These are phyloP conservation scores for Drepana arcuata DNA, from an alignment of 1,140 invertebrate species.

Conservation along the genomic window DNA sequence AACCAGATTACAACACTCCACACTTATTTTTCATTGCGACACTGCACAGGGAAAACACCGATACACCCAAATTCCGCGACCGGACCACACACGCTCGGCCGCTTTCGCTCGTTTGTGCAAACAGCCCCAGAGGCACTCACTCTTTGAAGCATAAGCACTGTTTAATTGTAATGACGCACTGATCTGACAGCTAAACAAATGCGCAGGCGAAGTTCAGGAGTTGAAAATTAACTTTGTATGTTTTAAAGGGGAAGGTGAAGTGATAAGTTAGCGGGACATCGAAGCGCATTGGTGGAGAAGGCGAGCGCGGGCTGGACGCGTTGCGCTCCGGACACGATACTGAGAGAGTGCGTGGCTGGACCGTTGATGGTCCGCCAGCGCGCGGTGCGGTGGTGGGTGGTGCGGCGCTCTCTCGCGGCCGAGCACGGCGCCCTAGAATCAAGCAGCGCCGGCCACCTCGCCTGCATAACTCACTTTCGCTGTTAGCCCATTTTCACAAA, in stretches of 20 bases:
- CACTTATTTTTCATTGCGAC: conserved; percentile 62
- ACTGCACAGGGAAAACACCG: conserved; percentile 50
- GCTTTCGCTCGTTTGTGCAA: conserved; percentile 57
- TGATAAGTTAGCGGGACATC: too few species aligned
- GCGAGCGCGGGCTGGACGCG: conserved; percentile 14
- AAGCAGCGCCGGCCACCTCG: conserved; percentile 3
- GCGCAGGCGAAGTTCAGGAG: conserved; percentile 19
- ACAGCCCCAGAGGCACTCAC: conserved; percentile 22
- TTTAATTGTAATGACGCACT: background rate
- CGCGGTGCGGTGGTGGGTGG: conserved; percentile 1
- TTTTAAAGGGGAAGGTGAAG: too few species aligned
- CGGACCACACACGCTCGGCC: conserved; percentile 34
- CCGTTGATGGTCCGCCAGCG: conserved; percentile 3
- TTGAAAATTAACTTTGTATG: too few species aligned
- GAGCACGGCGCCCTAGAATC: conserved; percentile 39
- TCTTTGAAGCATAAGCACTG: conserved; percentile 1
- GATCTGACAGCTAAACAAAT: background rate
- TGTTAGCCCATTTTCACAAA: conserved; percentile 27
- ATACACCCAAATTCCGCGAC: conserved; percentile 38
- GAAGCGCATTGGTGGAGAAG: conserved; percentile 1
- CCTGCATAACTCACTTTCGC: conserved; percentile 44
- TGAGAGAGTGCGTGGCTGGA: conserved; percentile 13
- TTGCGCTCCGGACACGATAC: conserved; percentile 26
- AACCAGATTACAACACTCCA: conserved; percentile 60
- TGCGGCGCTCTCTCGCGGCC: conserved; percentile 4